Base-by-base conservation (phyloP, 2,113 vertebrate genomes). In the Caranx melampygus region DNA sequence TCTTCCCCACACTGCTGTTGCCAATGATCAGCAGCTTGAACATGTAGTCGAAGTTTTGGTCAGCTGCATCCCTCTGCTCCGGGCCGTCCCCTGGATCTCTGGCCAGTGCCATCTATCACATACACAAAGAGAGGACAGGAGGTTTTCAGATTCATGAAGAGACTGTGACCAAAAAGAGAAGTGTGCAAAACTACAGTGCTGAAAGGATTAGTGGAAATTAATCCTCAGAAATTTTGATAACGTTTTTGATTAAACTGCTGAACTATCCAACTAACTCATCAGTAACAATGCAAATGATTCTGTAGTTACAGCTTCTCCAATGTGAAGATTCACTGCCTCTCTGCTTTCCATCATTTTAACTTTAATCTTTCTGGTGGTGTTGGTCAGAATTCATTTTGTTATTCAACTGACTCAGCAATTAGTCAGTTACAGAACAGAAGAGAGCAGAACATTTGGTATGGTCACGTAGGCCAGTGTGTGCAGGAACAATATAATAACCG, bases 21-120 rank as follows among this genome's bases (percentile, higher is more conserved):
- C 97, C 97, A 0, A 97, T 97, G 72, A 97, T 95, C 35, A 98
- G 91, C 57, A 98, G 91, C 86, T 98, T 98, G 80, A 98, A 97
- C 97, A 98, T 98, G 91, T 96, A 97, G 91, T 98, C 97, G 18
- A 98, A 97, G 88, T 96, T 98, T 86, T 97, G 97, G 90, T 98
- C 96, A 0, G 96, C 95, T 0, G 95, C 95, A 31, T 97, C 96
- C 49, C 94, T 95, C 58, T 93, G 93, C 40, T 93, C 89, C 10
- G 89, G 87, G 65, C 90, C 85, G 4, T 31, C 10, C 37, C 44
- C 88, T 35, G 93, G 81, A 40, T 97, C 95, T 52, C 84, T 95
- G 11, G 94, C 95, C 0, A 94, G 94, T 0, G 96, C 96, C 97
- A 98, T 98, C 94, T 93, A 67, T 72, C 45, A 33, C n/a, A 11